Evolutionary conservation across 2,113 vertebrate genomes (phyloP).

Genomic region (Hypocryptadius cinnamomeus): DNA sequence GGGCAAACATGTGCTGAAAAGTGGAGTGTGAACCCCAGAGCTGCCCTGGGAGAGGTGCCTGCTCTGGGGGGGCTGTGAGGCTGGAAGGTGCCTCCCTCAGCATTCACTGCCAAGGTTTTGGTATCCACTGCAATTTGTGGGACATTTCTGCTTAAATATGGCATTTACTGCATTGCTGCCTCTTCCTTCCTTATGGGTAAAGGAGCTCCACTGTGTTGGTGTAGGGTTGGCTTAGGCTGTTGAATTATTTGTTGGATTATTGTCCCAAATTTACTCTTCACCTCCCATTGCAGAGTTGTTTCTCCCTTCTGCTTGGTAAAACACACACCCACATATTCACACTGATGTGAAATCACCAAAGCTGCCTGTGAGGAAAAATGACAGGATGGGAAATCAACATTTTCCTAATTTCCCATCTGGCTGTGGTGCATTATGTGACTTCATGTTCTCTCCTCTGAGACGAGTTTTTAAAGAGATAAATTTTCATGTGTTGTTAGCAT

Average conservation of each 20-base stretch:
- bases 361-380: background rate
- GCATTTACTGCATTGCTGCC: background rate
- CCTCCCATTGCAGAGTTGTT: background rate
- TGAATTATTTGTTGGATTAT: background rate
- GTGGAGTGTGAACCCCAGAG: fast-evolving
- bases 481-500: background rate
- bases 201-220: background rate
- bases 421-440: background rate
- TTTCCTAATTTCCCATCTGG: background rate
- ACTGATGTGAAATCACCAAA: fast-evolving
- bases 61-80: background rate
- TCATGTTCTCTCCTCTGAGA: background rate
- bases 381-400: background rate
- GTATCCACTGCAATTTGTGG: background rate
- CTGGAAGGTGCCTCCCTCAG: background rate
- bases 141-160: background rate
- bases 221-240: background rate
- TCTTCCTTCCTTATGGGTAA: background rate
- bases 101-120: background rate
- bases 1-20: background rate
- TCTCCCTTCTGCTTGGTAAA: background rate
- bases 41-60: background rate
- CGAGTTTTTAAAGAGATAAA: background rate
- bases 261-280: too few species aligned
- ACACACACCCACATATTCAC: fast-evolving